Evolutionary conservation across 2,797 vertebrate genomes (phyloP).

Genomic region (Capromys pilorides): DNA sequence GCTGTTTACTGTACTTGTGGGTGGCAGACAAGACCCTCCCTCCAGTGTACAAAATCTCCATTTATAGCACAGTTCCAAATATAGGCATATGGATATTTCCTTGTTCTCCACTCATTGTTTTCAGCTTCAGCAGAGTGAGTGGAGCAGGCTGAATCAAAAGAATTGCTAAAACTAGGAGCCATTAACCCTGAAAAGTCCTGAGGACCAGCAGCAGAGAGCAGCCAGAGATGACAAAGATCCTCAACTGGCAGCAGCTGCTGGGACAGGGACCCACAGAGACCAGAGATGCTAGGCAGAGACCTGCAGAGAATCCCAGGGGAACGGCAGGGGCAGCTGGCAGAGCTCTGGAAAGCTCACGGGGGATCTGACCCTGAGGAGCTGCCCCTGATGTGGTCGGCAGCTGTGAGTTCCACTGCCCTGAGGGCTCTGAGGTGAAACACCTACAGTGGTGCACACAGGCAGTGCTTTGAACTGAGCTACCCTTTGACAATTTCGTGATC

Average conservation of each 20-base stretch:
- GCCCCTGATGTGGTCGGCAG: not conserved
- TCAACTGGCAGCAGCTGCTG: accelerated
- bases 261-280: not conserved
- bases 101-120: not conserved
- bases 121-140: not conserved
- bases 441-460: too few relatives aligned
- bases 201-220: not conserved
- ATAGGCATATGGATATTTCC: not conserved
- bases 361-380: not conserved
- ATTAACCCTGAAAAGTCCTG: not conserved
- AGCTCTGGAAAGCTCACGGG: not conserved
- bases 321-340: not conserved
- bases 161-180: not conserved
- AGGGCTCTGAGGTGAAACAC: not conserved
- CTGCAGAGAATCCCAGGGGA: not conserved
- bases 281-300: not conserved
- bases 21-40: not conserved
- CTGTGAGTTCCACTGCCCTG: not conserved
- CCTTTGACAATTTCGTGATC: not conserved
- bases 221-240: not conserved
- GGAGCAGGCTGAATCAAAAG: not conserved
- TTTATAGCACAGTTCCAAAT: not conserved
- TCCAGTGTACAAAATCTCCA: not conserved
- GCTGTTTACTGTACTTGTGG: not conserved
- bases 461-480: not conserved